Percentiles rank a stretch among this genome's conserved stretches.
phyloP scores from a whole-genome alignment of 2,113 vertebrate genomes.

The Corythaeola cristata region DNA sequence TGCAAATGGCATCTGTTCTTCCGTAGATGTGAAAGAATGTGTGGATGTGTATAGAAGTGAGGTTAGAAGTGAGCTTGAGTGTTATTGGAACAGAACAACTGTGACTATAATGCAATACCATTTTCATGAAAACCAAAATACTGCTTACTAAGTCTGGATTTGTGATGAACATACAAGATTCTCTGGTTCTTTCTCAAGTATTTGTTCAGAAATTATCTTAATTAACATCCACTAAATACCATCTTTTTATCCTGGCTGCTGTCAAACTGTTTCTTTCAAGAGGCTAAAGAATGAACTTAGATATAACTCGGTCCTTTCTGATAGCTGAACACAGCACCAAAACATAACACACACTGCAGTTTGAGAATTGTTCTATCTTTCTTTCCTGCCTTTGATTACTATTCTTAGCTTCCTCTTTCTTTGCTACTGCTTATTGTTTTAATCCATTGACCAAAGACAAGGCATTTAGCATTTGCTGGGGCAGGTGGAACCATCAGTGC shows the following conservation, averaged over 20 bases:
- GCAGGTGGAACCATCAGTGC: neutral
- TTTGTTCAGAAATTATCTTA: neutral
- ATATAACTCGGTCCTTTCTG: neutral
- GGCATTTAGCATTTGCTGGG: neutral
- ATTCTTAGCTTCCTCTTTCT: neutral
- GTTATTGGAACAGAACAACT: neutral
- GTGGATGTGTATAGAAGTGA: neutral
- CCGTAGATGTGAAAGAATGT: neutral
- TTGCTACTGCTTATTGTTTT: neutral
- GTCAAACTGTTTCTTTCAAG: neutral
- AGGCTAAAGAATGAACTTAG: neutral
- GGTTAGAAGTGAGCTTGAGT: neutral
- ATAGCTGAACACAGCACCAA: neutral
- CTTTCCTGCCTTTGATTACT: neutral
- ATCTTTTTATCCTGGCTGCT: neutral
- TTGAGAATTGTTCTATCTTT: neutral
- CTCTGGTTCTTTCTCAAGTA: neutral
- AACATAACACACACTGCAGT: neutral
- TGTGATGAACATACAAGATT: neutral
- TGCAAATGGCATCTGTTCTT: conserved; percentile 30
- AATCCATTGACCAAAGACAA: neutral
- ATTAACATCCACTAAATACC: neutral
- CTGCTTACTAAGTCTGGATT: neutral
- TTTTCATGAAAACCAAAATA: neutral
- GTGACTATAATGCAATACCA: neutral